phyloP scores from a whole-genome alignment of 2,797 vertebrate species.

The Lindbergichthys nudifrons region DNA sequence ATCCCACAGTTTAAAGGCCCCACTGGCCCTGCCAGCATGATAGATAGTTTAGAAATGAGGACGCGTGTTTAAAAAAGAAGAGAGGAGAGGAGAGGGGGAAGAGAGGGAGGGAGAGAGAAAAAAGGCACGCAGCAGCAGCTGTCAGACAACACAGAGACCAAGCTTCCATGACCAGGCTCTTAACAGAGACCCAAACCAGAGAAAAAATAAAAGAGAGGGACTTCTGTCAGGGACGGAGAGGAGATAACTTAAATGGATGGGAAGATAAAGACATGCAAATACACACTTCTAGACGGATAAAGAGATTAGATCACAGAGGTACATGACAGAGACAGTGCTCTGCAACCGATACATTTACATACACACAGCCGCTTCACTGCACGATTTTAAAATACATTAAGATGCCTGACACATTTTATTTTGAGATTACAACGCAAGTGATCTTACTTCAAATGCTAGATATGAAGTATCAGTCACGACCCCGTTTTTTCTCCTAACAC shows the following conservation, averaged over 20 bases:
- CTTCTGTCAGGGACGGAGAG: conserved; percentile 58
- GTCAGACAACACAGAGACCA: conserved; percentile 77
- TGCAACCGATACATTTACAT: conserved; percentile 8
- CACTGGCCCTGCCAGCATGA: conserved; percentile 88
- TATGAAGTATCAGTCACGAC: background rate
- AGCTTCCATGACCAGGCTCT: conserved; percentile 72
- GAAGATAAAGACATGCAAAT: conserved; percentile 56
- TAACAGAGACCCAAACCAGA: conserved; percentile 39
- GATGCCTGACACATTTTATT: background rate
- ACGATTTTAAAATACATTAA: conserved; percentile 9
- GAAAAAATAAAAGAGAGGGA: conserved; percentile 35
- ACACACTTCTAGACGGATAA: conserved; percentile 42
- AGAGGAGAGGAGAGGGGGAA: conserved; percentile 35
- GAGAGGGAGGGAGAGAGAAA: conserved; percentile 44
- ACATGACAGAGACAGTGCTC: conserved; percentile 25
- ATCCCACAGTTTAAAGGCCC: conserved; percentile 90
- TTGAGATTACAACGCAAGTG: background rate
- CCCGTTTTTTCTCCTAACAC: background rate
- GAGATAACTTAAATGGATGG: conserved; percentile 31
- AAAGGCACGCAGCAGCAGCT: conserved; percentile 76
- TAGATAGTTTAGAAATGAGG: conserved; percentile 93
- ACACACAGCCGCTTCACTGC: conserved; percentile 7
- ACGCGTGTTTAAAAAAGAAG: conserved; percentile 84
- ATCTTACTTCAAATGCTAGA: background rate
- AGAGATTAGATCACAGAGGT: conserved; percentile 37